phyloP scores from a whole-genome alignment of 1,140 invertebrate genomes.

The Semibalanus balanoides region DNA sequence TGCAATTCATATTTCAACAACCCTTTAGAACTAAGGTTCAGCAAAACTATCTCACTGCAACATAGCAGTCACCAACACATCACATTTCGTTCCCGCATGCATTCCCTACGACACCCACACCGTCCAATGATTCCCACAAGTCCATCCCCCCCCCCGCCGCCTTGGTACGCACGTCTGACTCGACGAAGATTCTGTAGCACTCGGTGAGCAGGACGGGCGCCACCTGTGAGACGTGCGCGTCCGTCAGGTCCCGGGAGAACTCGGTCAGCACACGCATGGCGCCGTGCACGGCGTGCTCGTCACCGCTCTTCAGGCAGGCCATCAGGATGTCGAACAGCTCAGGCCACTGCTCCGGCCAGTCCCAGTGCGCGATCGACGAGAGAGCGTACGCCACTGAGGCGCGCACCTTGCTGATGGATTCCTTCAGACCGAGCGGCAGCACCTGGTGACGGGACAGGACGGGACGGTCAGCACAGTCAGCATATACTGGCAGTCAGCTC shows the following conservation, averaged over 20 bases:
- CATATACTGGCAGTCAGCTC: neutral
- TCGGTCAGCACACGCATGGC: constrained; percentile 62
- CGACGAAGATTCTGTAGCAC: constrained; percentile 55
- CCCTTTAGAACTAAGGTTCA: no score
- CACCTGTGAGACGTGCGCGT: constrained; percentile 51
- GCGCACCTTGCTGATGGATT: constrained; percentile 31
- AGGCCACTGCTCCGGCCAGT: constrained; percentile 65
- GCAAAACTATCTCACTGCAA: no score
- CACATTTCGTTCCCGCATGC: no score
- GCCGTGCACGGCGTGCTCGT: constrained; percentile 48
- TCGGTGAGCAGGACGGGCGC: constrained; percentile 59
- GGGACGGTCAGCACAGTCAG: neutral
- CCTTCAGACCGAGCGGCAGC: neutral
- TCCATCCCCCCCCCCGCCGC: no score
- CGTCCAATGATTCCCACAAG: no score
- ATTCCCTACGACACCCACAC: no score
- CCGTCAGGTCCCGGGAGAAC: constrained; percentile 52
- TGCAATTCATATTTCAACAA: no score
- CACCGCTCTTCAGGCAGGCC: constrained; percentile 37
- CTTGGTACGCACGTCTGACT: constrained; percentile 41
- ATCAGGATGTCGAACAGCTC: constrained; percentile 56
- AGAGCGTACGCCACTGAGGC: constrained; percentile 57
- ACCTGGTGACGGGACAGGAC: neutral
- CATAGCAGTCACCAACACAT: no score
- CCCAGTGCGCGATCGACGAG: constrained; percentile 57